Conservation (phyloP, 2,113 vertebrate genomes). For the Centropus bengalensis region DNA sequence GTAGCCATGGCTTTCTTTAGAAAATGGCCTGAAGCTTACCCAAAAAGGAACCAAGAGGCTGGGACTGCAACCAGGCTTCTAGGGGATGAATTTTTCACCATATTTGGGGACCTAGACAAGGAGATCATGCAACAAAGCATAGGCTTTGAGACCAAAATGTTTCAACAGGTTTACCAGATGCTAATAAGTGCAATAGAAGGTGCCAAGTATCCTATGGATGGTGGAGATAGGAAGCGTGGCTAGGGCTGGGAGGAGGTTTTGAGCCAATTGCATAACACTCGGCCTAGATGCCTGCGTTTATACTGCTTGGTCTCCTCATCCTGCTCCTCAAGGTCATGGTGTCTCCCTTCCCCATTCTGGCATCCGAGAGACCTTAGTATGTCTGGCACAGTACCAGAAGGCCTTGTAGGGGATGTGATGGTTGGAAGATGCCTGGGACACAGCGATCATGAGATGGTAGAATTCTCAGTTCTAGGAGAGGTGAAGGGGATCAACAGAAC, state of each 20-base stretch:
- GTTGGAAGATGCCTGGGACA: no score
- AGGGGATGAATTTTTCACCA: constrained; percentile 43
- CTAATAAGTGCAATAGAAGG: not conserved
- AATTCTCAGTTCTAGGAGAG: no score
- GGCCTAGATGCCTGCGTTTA: not conserved
- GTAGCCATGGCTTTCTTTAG: constrained; percentile 59
- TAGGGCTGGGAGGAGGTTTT: not conserved
- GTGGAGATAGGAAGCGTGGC: not conserved
- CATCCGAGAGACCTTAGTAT: not conserved
- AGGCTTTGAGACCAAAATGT: not conserved
- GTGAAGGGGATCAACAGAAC: no score
- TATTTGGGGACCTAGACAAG: constrained; percentile 33
- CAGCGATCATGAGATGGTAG: no score
- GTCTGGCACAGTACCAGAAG: not conserved
- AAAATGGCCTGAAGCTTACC: constrained; percentile 47
- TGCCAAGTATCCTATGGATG: no score
- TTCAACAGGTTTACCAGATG: not conserved
- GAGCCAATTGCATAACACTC: not conserved
- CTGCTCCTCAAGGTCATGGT: not conserved
- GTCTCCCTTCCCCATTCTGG: fast-evolving
- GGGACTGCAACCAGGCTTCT: not conserved
- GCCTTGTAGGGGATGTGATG: no score
- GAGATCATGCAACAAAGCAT: not conserved
- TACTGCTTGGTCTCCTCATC: not conserved
- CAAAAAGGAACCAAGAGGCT: constrained; percentile 50